These are phyloP conservation scores for Eurytoma californica DNA, from an alignment of 2,888 invertebrate genomes.

Conservation along the genomic window DNA sequence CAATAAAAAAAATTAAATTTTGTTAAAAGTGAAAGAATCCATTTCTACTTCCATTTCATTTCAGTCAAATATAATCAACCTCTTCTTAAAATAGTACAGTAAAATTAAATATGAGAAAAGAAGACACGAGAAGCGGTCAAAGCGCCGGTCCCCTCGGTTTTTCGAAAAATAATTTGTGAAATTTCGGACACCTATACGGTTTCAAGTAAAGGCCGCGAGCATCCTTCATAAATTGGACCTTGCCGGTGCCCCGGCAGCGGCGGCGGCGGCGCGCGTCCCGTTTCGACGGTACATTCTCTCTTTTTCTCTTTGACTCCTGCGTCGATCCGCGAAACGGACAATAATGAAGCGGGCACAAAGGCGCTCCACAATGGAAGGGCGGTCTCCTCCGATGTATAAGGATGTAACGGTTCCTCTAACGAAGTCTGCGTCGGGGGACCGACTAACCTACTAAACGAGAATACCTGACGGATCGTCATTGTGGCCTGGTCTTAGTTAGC, in stretches of 20 bases:
- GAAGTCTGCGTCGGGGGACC: slow-evolving; percentile 63
- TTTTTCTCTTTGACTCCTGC: slow-evolving; percentile 28
- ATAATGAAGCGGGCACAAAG: slow-evolving; percentile 61
- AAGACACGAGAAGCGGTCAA: too few relatives aligned
- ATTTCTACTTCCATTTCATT: too few relatives aligned
- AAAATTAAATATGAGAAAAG: too few relatives aligned
- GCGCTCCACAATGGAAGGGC: slow-evolving; percentile 64
- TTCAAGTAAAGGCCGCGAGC: neutral
- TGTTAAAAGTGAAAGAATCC: too few relatives aligned
- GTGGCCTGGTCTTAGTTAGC: slow-evolving; percentile 57
- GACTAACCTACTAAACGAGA: slow-evolving; percentile 69
- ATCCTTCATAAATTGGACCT: slow-evolving; percentile 20
- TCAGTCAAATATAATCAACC: too few relatives aligned
- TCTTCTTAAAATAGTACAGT: too few relatives aligned
- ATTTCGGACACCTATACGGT: neutral
- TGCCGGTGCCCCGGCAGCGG: neutral
- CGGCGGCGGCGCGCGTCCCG: slow-evolving; percentile 23
- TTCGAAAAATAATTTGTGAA: neutral
- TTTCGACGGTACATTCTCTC: slow-evolving; percentile 38
- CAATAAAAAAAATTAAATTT: too few relatives aligned
- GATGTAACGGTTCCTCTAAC: slow-evolving; percentile 67
- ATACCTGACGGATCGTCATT: slow-evolving; percentile 56
- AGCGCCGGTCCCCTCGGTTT: too few relatives aligned
- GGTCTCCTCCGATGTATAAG: slow-evolving; percentile 58
- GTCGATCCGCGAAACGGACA: slow-evolving; percentile 58